phyloP scores from a whole-genome alignment of 1,140 invertebrate species.

The Drosophila willistoni region DNA sequence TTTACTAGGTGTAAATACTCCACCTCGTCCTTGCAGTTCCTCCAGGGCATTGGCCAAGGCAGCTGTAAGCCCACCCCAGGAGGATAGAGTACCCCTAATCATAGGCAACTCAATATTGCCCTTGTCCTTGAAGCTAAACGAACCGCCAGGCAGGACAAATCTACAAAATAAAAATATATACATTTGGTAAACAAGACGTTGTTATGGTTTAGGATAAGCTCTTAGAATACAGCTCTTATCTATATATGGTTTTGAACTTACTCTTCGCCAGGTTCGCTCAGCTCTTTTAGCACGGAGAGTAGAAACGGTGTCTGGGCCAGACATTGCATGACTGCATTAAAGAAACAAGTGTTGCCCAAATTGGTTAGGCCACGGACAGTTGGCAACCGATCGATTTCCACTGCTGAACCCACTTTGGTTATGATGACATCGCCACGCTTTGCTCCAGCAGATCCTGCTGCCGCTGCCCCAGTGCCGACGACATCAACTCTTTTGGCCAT shows the following conservation, averaged over 20 bases:
- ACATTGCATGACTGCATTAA: slow-evolving; percentile 97
- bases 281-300: slow-evolving; percentile 88
- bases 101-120: slow-evolving; percentile 85
- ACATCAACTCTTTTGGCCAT: slow-evolving; percentile 62
- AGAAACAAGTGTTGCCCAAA: slow-evolving; percentile 98
- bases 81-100: slow-evolving; percentile 87
- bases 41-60: slow-evolving; percentile 88
- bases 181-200: too few species aligned
- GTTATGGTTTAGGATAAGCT: too few species aligned
- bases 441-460: neutral
- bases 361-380: slow-evolving; percentile 90
- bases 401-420: neutral
- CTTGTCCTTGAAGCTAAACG: slow-evolving; percentile 84
- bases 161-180: slow-evolving; percentile 42
- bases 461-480: neutral
- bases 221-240: too few species aligned
- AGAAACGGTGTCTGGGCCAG: slow-evolving; percentile 94
- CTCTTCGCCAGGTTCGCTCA: slow-evolving; percentile 87
- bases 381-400: slow-evolving; percentile 74
- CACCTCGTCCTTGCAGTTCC: slow-evolving; percentile 87
- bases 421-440: neutral
- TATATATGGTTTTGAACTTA: slow-evolving; percentile 42
- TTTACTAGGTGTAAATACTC: slow-evolving; percentile 88
- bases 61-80: slow-evolving; percentile 89
- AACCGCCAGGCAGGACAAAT: slow-evolving; percentile 89